phyloP scores from a whole-genome alignment of 2,888 invertebrate species.

The Leucozona laternaria region DNA sequence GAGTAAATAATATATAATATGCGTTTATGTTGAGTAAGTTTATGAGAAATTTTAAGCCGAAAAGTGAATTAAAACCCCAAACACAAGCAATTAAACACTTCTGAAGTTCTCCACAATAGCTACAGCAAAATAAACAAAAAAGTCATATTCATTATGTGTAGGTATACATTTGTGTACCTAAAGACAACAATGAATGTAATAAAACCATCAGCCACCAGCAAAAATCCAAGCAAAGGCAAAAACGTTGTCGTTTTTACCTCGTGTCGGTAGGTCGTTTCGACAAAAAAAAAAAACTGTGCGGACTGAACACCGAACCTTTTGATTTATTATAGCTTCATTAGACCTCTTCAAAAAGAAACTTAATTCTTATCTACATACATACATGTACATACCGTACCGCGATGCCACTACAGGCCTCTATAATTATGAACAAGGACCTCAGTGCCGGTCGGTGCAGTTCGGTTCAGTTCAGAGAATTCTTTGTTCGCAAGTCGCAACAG shows the following conservation, averaged over 20 bases:
- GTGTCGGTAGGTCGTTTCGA: conserved; percentile 2
- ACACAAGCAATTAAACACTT: conserved; percentile 18
- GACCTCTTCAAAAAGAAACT: conserved; percentile 57
- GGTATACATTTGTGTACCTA: background rate
- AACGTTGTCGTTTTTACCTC: background rate
- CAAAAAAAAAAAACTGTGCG: conserved; percentile 23
- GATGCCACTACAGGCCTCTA: background rate
- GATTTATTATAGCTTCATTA: conserved; percentile 67
- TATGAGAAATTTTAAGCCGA: background rate
- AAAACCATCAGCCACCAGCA: background rate
- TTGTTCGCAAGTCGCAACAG: conserved; percentile 29
- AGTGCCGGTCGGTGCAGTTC: conserved; percentile 32
- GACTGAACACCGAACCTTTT: conserved; percentile 38
- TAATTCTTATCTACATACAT: conserved; percentile 43
- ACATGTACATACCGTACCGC: conserved; percentile 14
- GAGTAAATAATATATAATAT: too few species aligned
- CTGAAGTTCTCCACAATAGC: background rate
- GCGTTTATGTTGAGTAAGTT: too few species aligned
- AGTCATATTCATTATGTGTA: background rate
- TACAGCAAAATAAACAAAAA: background rate
- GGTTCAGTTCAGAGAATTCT: conserved; percentile 14
- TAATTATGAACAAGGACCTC: conserved; percentile 59
- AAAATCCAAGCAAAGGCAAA: background rate
- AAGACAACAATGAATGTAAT: background rate
- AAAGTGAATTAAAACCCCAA: background rate